A percentile compares a stretch with the other conserved stretches of the same genome.
Evolutionary conservation across 2,797 vertebrate species (phyloP).

Genomic region (Oreochromis mossambicus): DNA sequence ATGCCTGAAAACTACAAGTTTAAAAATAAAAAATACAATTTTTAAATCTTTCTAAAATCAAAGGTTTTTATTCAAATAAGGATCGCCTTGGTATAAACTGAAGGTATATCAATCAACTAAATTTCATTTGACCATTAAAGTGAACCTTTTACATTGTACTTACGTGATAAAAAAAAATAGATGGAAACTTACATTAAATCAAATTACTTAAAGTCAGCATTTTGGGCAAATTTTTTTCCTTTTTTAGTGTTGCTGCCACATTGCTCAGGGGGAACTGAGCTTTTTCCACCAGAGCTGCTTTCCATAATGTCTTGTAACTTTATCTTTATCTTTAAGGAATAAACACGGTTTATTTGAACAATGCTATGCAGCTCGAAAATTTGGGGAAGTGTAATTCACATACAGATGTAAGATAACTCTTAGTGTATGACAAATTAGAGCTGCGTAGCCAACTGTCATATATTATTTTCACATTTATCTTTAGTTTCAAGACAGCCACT

Average conservation of each 20-base stretch:
- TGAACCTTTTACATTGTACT: not conserved
- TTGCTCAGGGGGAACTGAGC: not conserved
- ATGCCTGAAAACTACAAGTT: not conserved
- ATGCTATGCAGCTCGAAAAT: not conserved
- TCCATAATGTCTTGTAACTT: not conserved
- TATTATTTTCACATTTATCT: not conserved
- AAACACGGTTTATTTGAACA: not conserved
- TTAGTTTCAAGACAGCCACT: not conserved
- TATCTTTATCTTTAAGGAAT: not conserved
- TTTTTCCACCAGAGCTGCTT: not conserved
- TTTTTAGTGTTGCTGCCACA: not conserved
- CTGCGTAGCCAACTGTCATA: not conserved
- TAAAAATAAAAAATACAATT: not conserved
- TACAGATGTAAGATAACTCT: not conserved
- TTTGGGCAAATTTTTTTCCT: not conserved
- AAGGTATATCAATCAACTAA: not conserved
- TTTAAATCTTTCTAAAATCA: not conserved
- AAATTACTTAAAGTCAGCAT: not conserved
- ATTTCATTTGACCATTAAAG: not conserved
- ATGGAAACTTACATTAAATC: not conserved
- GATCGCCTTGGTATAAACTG: not conserved
- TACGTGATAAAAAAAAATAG: rapidly evolving
- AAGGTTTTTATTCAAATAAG: not conserved
- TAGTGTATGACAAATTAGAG: not conserved
- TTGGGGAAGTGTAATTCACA: not conserved